Base-by-base conservation (phyloP, 2,113 vertebrate genomes). In the Elanoides forficatus region DNA sequence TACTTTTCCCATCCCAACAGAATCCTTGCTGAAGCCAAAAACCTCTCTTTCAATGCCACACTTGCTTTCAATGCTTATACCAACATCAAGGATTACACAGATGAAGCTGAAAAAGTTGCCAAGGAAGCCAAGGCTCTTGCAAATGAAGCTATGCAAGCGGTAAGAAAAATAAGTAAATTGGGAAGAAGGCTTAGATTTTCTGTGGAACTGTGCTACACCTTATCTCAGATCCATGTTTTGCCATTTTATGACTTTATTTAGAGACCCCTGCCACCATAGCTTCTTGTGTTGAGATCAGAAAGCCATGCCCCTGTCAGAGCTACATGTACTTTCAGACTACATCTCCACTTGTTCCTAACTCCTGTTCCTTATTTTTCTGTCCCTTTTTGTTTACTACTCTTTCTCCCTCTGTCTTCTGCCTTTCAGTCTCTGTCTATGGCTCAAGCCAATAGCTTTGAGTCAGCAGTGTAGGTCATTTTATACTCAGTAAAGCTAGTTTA, bases 1-100 rank as follows among this genome's bases (percentile, higher is more conserved):
- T 97, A 58, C 13, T 86, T 92, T 92, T 90, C 50, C 45, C 25
- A 79, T 97, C 80, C 85, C 86, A 95, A 90, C 98, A 99, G 99
- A 91, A 99, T 99, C 97, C 99, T 99, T 67, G 98, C 98, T 18
- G 99, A 99, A 81, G 99, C 99, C 40, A 99, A 99, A 97, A 99
- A 99, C 81, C 98, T 99, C 73, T 99, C 99, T 93, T 99, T 99
- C 97, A 99, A 99, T 88, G 99, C 99, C 87, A 99, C 99, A 5
- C 99, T 98, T 72, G 99, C 99, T 76, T 99, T 99, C 98, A 99
- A 98, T 58, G 99, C 99, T 92, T 99, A 99, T 66, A 99, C 98
- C 92, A 99, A 99, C 94, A 99, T 99, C 97, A 99, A 99, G 95
- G 98, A 99, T 63, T 97, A 98, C 72, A 98, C 98, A 20, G 99